These are phyloP conservation scores for Clarias magur DNA, from an alignment of 2,113 vertebrate species.

Conservation along the genomic window DNA sequence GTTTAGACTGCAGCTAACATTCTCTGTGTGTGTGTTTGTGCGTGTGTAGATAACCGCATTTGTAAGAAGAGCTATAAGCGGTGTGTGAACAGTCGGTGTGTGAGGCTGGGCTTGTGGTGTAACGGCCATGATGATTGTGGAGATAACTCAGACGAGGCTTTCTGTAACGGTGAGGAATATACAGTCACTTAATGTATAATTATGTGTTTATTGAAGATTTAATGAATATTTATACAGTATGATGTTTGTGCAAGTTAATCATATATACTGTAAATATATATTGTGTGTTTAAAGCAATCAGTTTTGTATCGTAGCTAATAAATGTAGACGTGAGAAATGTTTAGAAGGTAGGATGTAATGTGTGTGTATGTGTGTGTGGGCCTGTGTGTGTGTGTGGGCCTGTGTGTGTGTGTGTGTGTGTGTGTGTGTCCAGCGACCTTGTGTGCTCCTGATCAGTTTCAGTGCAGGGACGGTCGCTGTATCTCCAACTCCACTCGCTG, in stretches of 20 bases:
- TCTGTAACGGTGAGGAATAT: conserved; percentile 88
- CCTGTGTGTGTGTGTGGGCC: conserved; percentile 26
- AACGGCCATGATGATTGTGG: conserved; percentile 87
- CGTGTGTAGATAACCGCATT: conserved; percentile 80
- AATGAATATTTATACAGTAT: neutral
- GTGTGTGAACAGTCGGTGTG: conserved; percentile 88
- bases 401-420: conserved; percentile 8
- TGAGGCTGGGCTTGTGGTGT: conserved; percentile 85
- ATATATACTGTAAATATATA: neutral
- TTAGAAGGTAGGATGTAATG: too few species aligned
- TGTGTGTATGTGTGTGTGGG: neutral
- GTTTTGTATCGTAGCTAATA: neutral
- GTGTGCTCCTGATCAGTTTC: conserved; percentile 83
- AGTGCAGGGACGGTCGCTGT: conserved; percentile 86
- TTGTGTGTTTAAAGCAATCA: neutral
- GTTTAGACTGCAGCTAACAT: neutral
- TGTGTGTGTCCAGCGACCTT: conserved; percentile 77
- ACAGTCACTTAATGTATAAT: neutral
- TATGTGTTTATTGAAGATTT: neutral
- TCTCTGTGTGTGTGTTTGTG: conserved; percentile 41
- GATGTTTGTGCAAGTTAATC: neutral
- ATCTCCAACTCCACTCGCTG: conserved; percentile 92
- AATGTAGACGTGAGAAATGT: neutral
- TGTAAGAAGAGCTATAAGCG: conserved; percentile 93
- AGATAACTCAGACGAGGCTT: conserved; percentile 90